Conservation (phyloP, 2,113 vertebrate genomes). For the Scomber scombrus region DNA sequence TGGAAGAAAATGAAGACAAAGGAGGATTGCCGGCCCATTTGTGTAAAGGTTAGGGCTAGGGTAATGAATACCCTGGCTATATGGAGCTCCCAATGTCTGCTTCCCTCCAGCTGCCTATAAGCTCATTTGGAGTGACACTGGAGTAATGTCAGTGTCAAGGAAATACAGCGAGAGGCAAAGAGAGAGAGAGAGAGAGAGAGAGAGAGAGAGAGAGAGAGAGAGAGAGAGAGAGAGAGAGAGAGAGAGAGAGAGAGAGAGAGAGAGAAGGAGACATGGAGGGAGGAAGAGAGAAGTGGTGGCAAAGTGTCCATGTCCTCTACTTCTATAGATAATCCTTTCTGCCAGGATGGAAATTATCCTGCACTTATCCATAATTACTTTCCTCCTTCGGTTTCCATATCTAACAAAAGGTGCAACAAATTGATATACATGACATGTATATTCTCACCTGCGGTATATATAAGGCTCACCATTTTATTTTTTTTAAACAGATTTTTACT, state of each 20-base stretch:
- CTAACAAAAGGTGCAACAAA: constrained; percentile 59
- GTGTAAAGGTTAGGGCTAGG: constrained; percentile 85
- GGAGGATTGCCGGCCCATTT: constrained; percentile 80
- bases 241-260: constrained; percentile 6
- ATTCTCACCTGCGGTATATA: constrained; percentile 29
- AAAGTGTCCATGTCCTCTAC: constrained; percentile 73
- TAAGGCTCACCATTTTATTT: neutral
- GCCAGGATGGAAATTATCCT: constrained; percentile 81
- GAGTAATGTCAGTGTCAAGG: constrained; percentile 83
- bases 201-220: neutral
- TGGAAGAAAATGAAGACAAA: constrained; percentile 83
- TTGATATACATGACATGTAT: constrained; percentile 40
- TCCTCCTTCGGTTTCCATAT: constrained; percentile 58
- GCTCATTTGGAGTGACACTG: constrained; percentile 85
- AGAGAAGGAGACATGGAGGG: constrained; percentile 3
- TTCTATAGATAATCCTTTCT: constrained; percentile 82
- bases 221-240: constrained; percentile 66
- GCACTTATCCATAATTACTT: constrained; percentile 85
- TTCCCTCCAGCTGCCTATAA: constrained; percentile 83
- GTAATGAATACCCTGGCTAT: constrained; percentile 83
- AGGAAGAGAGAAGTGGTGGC: constrained; percentile 44
- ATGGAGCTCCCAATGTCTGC: constrained; percentile 74
- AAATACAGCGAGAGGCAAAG: constrained; percentile 69
- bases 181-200: constrained; percentile 49
- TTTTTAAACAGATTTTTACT: neutral